phyloP scores from a whole-genome alignment of 2,113 vertebrate genomes.

The Sclerurus mexicanus region DNA sequence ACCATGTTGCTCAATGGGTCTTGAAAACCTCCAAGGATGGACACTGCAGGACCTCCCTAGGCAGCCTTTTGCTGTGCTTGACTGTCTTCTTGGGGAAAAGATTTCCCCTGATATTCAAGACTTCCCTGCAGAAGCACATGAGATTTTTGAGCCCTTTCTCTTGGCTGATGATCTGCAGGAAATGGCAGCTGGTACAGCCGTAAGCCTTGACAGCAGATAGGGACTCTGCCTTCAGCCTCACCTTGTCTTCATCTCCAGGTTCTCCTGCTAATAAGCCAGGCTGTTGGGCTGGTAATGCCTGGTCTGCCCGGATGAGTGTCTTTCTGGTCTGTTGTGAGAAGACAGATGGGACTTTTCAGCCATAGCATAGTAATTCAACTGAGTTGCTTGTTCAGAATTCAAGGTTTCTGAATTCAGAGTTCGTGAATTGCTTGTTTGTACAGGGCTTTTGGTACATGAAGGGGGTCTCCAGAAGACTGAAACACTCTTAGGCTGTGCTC shows the following conservation, averaged over 20 bases:
- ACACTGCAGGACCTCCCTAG: not conserved
- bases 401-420: not conserved
- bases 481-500: not conserved
- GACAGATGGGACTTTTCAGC: not conserved
- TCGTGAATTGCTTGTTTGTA: not conserved
- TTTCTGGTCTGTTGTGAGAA: not conserved
- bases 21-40: not conserved
- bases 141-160: not conserved
- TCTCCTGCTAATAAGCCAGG: not conserved
- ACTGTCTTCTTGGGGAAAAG: not conserved
- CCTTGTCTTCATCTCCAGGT: not conserved
- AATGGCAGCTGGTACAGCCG: not conserved
- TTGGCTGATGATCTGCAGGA: not conserved
- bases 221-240: not conserved
- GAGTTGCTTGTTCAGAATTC: not conserved
- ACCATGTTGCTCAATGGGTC: not conserved
- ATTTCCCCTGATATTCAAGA: not conserved
- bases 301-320: not conserved
- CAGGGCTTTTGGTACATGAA: not conserved
- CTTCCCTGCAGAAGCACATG: not conserved
- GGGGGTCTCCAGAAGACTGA: not conserved
- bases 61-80: not conserved
- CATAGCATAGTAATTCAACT: not conserved
- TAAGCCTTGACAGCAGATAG: not conserved
- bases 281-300: not conserved